Base-by-base conservation (phyloP, 2,888 invertebrate species). In the Chrysolina oricalcia region DNA sequence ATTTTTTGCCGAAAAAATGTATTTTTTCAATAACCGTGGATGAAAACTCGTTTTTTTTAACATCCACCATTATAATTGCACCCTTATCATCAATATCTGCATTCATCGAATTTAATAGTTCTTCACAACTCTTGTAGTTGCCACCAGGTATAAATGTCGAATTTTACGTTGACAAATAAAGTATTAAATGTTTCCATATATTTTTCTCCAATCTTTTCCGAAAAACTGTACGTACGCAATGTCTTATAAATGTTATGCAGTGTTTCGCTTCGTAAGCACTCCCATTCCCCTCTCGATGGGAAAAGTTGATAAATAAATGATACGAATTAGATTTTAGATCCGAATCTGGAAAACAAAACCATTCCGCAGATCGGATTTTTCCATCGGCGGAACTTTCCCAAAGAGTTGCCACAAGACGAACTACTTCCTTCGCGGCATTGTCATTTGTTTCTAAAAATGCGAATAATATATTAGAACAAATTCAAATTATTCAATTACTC, bases 401-500 rank as follows among this genome's bases (percentile, higher is more conserved):
- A 75, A 75, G 53, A 50, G 48, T 46, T 21, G 75, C 62, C 19
- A 23, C 43, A 70, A 72, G 75, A 75, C 59, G 65, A 65, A 75
- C 70, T 65, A 72, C 70, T 75, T 75, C 75, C 75, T 46, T 56
- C 43, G 21, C 35, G 65, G 40, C 43, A 72, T 72, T 69, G 72
- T 72, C 66, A 72, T 75, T 73, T 75, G 65, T 70, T 75, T 70
- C 48, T 13, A 70, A 75, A 75, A 75, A 72, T 67, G 75, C 66
- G 72, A 73, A 75, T 75, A 75, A 75, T 73, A 70, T 75, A 75
- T 75, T 75, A 72, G 72, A 75, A 75, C 75, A 75, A 72, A 75
- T 75, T 75, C 72, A 75, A 75, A 75, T 75, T 75, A 75, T 75
- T 72, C 75, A 75, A 73, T 75, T 75, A 75, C 72, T 75, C 75